These are phyloP conservation scores for Pseudochirops corinnae DNA, from an alignment of 2,797 vertebrate genomes.

Conservation along the genomic window DNA sequence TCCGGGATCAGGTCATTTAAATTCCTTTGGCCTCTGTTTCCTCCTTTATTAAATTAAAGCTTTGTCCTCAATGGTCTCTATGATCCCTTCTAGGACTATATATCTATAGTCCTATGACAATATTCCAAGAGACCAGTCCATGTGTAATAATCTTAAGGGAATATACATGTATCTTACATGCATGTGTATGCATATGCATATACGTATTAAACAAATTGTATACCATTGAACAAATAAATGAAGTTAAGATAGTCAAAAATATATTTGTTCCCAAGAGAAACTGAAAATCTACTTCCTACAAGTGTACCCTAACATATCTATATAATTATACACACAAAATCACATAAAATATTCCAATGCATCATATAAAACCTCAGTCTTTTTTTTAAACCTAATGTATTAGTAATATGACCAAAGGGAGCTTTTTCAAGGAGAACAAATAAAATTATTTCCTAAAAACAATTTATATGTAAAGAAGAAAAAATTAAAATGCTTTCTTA, in stretches of 20 bases:
- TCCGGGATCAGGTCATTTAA: neutral
- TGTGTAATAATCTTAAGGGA: neutral
- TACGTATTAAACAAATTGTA: conserved; percentile 3
- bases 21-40: neutral
- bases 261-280: conserved; percentile 58
- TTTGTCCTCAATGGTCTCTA: neutral
- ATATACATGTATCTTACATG: neutral
- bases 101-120: neutral
- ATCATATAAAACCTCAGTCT: conserved; percentile 41
- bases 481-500: conserved; percentile 23
- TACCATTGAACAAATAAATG: conserved; percentile 54
- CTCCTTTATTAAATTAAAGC: neutral
- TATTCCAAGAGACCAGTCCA: neutral
- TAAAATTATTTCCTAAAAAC: conserved; percentile 50
- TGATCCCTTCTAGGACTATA: neutral
- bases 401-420: conserved; percentile 52
- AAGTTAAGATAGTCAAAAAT: conserved; percentile 39
- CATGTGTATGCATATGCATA: neutral
- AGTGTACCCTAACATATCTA: neutral
- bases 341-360: conserved; percentile 27
- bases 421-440: conserved; percentile 32
- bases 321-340: conserved; percentile 25
- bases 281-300: conserved; percentile 42
- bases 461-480: conserved; percentile 33
- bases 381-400: conserved; percentile 42